Base-by-base conservation (phyloP, 2,888 invertebrate species). In the Pammene fasciana region DNA sequence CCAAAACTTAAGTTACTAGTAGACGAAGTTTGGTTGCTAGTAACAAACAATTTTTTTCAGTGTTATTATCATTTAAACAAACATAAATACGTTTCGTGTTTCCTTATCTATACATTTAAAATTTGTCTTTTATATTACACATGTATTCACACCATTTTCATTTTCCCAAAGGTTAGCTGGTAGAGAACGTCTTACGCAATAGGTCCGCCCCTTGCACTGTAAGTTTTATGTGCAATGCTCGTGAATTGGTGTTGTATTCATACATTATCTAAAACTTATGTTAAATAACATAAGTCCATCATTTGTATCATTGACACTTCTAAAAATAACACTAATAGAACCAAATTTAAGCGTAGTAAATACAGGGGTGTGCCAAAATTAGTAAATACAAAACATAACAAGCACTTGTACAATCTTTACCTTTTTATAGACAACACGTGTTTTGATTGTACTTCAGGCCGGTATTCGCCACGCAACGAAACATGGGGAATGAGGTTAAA, bases 161-260 rank as follows among this genome's bases (percentile, higher is more conserved):
- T 59, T 59, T 59, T 45, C 59, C 59, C 59, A 59, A 59, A 59
- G 59, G 59, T 59, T 59, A 59, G 59, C 59, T 59, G 59, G 59
- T 59, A 59, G 59, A 59, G 59, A 59, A 34, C 45, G 59, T 26
- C 46, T 61, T 61, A 36, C 48, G 48, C 61, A 50, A 48, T 50
- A 50, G 36, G 61, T 50, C 46, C 50, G 48, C 61, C 61, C 50
- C 16, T 48, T 61, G 36, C 50, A 48, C 61, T 50, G 46, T 50
- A 50, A 61, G 46, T 61, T 59, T 26, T 34, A 59, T 34, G 59
- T 59, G 59, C 45, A 45, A 54, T 54, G 34, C 54, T 54, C 54
- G 59, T 59, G 13, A 59, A 59, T 59, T 59, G 59, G 16, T 59
- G 59, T 59, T 59, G 59, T 59, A 59, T 45, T 59, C 59, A 45